Percentiles rank a stretch among this genome's conserved stretches.
Evolutionary conservation across 2,113 vertebrate genomes (phyloP).

Genomic region (Hirundichthys speculiger): DNA sequence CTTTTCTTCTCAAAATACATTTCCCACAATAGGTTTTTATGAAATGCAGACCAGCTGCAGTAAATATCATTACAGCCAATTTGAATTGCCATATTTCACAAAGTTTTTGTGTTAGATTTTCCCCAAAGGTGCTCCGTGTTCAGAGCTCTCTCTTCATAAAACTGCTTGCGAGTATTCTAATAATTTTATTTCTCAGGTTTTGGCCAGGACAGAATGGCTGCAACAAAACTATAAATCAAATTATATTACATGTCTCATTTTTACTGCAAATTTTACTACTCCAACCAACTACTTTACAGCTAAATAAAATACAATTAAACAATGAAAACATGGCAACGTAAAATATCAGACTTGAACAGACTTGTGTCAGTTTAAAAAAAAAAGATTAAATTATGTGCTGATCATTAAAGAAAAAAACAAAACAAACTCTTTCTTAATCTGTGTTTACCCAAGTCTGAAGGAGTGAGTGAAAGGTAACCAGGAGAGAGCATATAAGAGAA

Average conservation of each 20-base stretch:
- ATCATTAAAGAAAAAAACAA: no score
- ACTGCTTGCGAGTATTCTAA: slow-evolving; percentile 53
- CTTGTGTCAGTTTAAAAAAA: neutral
- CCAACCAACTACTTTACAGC: slow-evolving; percentile 36
- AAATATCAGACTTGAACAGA: slow-evolving; percentile 9
- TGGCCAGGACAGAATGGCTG: slow-evolving; percentile 54
- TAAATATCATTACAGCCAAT: slow-evolving; percentile 80
- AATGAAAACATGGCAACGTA: slow-evolving; percentile 17
- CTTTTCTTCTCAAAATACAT: slow-evolving; percentile 61
- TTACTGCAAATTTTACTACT: slow-evolving; percentile 56
- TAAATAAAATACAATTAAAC: slow-evolving; percentile 4
- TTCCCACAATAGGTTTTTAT: slow-evolving; percentile 76
- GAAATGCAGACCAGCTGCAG: slow-evolving; percentile 75
- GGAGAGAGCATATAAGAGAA: slow-evolving; percentile 24
- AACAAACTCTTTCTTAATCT: slow-evolving; percentile 9
- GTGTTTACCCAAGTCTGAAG: slow-evolving; percentile 35
- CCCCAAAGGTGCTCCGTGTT: slow-evolving; percentile 57
- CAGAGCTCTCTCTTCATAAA: slow-evolving; percentile 60
- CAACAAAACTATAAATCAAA: slow-evolving; percentile 60
- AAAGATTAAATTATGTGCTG: no score
- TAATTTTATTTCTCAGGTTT: slow-evolving; percentile 67
- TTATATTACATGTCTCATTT: slow-evolving; percentile 60
- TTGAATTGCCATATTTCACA: slow-evolving; percentile 78
- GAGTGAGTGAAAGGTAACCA: slow-evolving; percentile 42
- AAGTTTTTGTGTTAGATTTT: slow-evolving; percentile 61